Base-by-base conservation (phyloP, 1,140 invertebrate species). In the Drosophila miranda region DNA sequence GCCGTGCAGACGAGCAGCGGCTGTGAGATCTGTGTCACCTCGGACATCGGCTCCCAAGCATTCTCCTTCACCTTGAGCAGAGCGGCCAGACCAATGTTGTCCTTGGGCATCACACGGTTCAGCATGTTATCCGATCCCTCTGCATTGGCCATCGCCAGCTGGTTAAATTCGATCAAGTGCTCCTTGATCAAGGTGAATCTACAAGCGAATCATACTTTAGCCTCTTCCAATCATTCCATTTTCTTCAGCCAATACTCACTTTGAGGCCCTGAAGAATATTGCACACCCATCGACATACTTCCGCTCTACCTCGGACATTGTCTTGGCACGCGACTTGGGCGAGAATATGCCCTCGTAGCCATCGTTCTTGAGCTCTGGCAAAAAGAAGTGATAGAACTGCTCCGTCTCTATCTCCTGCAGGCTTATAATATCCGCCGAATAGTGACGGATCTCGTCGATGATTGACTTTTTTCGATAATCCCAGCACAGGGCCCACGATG, bases 241-340 rank as follows among this genome's bases (percentile, higher is more conserved):
- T 11, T 38, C 3, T 38, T 13, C 5, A 38, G 11, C 34, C 11
- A 38, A 38, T 16, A 87, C 82, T 94, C 92, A 99, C 98, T 99
- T 99, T 83, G 95, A 95, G 83, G 95, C 96, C 92, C 96, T 93
- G 92, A 95, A 99, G 92, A 99, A 99, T 78, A 99, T 99, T 61
- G 99, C 98, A 93, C 99, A 99, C 63, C 99, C 99, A 92, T 99
- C 99, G 6, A 99, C 99, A 92, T 97, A 98, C 92, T 99, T 99
- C 70, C 97, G 93, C 84, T 99, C 99, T 73, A 95, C 95, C 89
- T 99, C 98, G 1, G 95, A 95, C 99, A 99, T 99, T 41, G 98
- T 99, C 91, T 99, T 99, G 2, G 99, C 98, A 70, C 99, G 94
- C 1, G 98, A 99, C 92, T 99, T 99, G 0, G 98, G 98, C 26